phyloP scores from a whole-genome alignment of 92 coral and sea anemone genomes.

The Palythoa grandis region DNA sequence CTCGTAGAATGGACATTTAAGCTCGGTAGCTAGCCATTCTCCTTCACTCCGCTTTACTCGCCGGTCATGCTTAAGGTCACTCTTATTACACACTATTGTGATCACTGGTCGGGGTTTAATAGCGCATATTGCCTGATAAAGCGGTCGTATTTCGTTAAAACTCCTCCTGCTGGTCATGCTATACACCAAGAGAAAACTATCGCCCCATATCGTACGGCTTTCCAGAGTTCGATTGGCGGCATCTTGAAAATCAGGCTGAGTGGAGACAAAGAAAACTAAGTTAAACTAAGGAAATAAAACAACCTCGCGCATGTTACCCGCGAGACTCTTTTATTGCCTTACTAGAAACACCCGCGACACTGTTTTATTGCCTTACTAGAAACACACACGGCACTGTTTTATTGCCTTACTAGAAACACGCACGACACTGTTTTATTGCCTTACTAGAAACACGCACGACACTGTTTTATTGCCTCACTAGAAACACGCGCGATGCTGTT shows the following conservation, averaged over 20 bases:
- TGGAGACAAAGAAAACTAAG: not conserved
- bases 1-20: conserved; percentile 73
- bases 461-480: too few relatives aligned
- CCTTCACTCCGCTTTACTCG: conserved; percentile 69
- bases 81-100: conserved; percentile 75
- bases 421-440: too few relatives aligned
- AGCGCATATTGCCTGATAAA: conserved; percentile 54
- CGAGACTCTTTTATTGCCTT: too few relatives aligned
- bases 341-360: too few relatives aligned
- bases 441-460: too few relatives aligned
- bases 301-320: too few relatives aligned
- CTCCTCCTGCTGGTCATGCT: conserved; percentile 73
- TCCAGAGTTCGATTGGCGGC: conserved; percentile 52
- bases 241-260: conserved; percentile 45
- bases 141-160: conserved; percentile 60
- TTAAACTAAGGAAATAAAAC: too few relatives aligned
- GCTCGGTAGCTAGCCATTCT: conserved; percentile 54
- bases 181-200: conserved; percentile 76
- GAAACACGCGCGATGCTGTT: too few relatives aligned
- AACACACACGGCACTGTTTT: too few relatives aligned
- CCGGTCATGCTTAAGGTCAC: conserved; percentile 75
- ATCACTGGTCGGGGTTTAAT: conserved; percentile 67
- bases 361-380: too few relatives aligned
- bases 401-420: too few relatives aligned
- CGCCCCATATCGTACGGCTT: conserved; percentile 77